These are phyloP conservation scores for Lasioglossum calceatum DNA, from an alignment of 2,888 invertebrate genomes.

Conservation along the genomic window DNA sequence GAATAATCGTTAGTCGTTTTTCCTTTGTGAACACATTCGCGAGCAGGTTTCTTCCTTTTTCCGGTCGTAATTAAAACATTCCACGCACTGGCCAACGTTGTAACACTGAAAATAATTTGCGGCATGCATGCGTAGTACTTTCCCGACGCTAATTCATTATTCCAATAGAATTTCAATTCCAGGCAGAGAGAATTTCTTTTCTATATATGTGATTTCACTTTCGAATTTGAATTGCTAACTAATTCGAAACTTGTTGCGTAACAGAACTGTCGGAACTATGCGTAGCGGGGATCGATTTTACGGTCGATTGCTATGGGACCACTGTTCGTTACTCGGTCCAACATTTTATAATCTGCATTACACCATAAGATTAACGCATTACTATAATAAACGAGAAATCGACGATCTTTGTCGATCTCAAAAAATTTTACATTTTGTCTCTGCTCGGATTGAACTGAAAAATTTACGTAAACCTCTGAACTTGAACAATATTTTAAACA, in stretches of 20 bases:
- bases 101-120: not conserved
- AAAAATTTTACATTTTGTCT: not conserved
- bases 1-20: not conserved
- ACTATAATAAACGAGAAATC: not conserved
- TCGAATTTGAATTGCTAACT: constrained; percentile 49
- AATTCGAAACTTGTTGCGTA: constrained; percentile 41
- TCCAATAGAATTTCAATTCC: constrained; percentile 78
- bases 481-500: not conserved
- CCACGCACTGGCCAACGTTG: not conserved
- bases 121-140: not conserved
- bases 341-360: not conserved
- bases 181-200: constrained; percentile 7
- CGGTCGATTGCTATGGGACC: not conserved
- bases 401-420: not conserved
- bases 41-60: constrained; percentile 4
- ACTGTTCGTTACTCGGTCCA: too few relatives aligned
- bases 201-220: constrained; percentile 33
- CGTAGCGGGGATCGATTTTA: not conserved
- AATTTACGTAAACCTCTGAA: not conserved
- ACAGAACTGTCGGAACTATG: not conserved
- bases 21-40: constrained; percentile 3
- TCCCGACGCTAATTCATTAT: constrained; percentile 10
- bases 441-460: not conserved
- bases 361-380: not conserved
- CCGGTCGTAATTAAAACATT: constrained; percentile 9